Percentiles rank a stretch among this genome's conserved stretches.
Evolutionary conservation across 2,113 vertebrate genomes (phyloP).

Genomic region (Corythaeola cristata): DNA sequence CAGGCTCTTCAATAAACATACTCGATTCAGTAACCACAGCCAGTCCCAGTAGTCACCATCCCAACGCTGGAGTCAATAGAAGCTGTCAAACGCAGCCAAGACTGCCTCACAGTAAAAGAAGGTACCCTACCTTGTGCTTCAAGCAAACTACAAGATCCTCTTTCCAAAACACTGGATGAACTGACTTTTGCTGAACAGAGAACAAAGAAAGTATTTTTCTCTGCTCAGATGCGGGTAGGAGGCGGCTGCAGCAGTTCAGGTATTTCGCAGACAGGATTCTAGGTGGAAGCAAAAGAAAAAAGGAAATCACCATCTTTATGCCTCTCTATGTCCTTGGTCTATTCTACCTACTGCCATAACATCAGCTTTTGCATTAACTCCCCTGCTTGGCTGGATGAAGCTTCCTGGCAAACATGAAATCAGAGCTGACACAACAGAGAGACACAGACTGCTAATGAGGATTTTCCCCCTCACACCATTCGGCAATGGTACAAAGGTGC

Average conservation of each 20-base stretch:
- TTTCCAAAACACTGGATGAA: neutral
- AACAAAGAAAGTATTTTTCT: neutral
- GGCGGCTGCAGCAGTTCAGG: neutral
- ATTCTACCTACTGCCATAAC: neutral
- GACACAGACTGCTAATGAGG: neutral
- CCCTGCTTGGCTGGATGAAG: neutral
- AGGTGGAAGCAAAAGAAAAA: neutral
- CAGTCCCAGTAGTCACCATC: neutral
- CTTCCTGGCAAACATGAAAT: neutral
- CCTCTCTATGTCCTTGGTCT: neutral
- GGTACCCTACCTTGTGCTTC: neutral
- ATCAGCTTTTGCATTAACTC: neutral
- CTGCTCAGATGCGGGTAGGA: neutral
- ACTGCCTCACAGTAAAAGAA: neutral
- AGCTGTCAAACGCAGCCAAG: neutral
- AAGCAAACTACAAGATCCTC: neutral
- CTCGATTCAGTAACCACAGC: neutral
- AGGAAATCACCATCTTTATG: neutral
- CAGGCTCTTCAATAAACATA: neutral
- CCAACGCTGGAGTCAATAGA: neutral
- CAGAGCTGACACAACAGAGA: neutral
- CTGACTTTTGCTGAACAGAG: neutral
- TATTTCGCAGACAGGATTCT: neutral
- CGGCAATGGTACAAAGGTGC: neutral
- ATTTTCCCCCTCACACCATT: neutral